Conservation (phyloP, 2,888 invertebrate species). For the Drosophila suboccidentalis region DNA sequence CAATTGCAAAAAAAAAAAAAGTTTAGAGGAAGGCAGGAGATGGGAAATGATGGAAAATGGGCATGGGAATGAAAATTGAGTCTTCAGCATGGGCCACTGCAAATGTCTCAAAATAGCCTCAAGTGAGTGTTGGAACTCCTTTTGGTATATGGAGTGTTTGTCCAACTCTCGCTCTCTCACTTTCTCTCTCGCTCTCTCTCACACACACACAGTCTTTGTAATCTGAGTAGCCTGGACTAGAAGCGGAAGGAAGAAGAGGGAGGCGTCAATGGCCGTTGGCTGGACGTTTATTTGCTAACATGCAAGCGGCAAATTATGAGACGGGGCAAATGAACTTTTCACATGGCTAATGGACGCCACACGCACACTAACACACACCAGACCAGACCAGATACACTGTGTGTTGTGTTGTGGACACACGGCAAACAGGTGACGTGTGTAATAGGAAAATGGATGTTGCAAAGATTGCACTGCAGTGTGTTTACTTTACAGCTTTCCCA, state of each 20-base stretch:
- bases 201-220: conserved; percentile 34
- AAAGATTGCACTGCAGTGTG: conserved; percentile 24
- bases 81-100: conserved; percentile 15
- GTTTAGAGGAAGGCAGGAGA: conserved; percentile 7
- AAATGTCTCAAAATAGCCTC: conserved; percentile 67
- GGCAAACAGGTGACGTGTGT: conserved; percentile 67
- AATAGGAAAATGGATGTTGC: conserved; percentile 32
- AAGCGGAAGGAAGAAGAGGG: conserved; percentile 37
- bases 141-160: conserved; percentile 42
- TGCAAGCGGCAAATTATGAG: conserved; percentile 79
- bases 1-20: conserved; percentile 47
- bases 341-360: conserved; percentile 72
- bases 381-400: conserved; percentile 1
- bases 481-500: conserved; percentile 56
- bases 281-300: conserved; percentile 60
- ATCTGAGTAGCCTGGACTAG: conserved; percentile 59
- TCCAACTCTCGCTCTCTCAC: conserved; percentile 16
- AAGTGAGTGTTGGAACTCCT: conserved; percentile 63
- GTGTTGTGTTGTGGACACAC: conserved; percentile 42
- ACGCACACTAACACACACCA: conserved; percentile 36
- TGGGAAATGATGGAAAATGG: conserved; percentile 5
- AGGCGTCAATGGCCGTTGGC: conserved; percentile 41
- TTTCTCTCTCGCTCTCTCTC: conserved; percentile 5
- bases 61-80: conserved; percentile 21
- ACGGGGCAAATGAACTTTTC: conserved; percentile 81